Conservation (phyloP, 2,113 vertebrate species). For the Anolis sagrei region DNA sequence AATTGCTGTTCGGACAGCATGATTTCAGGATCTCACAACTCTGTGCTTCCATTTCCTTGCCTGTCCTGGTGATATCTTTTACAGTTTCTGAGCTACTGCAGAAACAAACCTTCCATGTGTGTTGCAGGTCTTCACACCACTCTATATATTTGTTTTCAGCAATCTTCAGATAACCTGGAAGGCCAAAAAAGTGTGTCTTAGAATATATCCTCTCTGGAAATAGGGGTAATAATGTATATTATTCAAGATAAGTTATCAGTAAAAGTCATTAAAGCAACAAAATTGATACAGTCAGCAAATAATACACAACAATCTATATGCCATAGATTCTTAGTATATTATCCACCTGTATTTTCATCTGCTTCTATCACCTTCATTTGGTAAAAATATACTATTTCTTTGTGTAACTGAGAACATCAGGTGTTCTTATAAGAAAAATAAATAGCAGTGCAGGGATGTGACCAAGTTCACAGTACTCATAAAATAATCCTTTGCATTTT, state of each 20-base stretch:
- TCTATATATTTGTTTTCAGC: slow-evolving; percentile 4
- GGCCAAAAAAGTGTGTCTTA: neutral
- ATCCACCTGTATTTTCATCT: neutral
- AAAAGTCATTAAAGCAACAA: too few species aligned
- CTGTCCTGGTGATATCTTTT: neutral
- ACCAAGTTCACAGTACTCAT: neutral
- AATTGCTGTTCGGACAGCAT: neutral
- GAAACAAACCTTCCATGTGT: neutral
- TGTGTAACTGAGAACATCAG: neutral
- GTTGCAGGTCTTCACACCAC: neutral
- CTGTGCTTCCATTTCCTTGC: neutral
- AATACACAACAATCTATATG: too few species aligned
- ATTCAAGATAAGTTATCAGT: too few species aligned
- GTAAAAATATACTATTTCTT: neutral
- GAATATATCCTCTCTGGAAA: too few species aligned
- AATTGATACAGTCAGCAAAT: too few species aligned
- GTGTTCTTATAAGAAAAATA: neutral
- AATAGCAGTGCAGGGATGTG: neutral
- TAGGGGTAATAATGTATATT: too few species aligned
- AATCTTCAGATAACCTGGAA: neutral
- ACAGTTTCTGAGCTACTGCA: neutral
- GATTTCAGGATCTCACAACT: neutral
- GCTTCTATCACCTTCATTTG: neutral
- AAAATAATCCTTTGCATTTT: neutral
- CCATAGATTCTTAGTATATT: neutral